Evolutionary conservation across 2,113 vertebrate genomes (phyloP).

Genomic region (Lonchura striata): DNA sequence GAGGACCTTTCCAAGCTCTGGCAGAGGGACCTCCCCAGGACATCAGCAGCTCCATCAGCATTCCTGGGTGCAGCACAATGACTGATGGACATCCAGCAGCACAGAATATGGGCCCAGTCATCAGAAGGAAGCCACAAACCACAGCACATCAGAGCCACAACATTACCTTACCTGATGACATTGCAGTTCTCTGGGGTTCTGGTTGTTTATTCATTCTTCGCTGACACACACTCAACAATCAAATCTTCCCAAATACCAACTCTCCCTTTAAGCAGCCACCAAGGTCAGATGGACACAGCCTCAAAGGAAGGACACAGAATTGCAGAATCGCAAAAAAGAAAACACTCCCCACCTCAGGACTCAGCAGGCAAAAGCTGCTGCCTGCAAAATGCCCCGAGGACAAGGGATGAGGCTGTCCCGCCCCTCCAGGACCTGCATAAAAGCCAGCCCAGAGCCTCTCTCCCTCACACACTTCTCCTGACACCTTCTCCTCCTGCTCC

Average conservation of each 20-base stretch:
- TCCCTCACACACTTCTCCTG: neutral
- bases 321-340: neutral
- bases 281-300: neutral
- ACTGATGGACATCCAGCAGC: neutral
- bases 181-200: accelerated
- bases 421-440: accelerated
- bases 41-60: neutral
- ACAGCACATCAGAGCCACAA: accelerated
- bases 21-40: too few relatives aligned
- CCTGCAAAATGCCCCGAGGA: neutral
- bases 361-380: accelerated
- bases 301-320: neutral
- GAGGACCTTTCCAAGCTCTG: accelerated
- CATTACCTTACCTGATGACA: neutral
- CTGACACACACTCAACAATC: accelerated
- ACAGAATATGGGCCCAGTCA: neutral
- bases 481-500: neutral
- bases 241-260: neutral
- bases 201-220: neutral
- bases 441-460: neutral
- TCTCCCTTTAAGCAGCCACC: neutral
- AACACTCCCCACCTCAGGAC: neutral
- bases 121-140: neutral
- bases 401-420: accelerated
- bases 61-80: neutral